These are phyloP conservation scores for Speoplatyrhinus poulsoni DNA, from an alignment of 2,113 vertebrate species.

Conservation along the genomic window DNA sequence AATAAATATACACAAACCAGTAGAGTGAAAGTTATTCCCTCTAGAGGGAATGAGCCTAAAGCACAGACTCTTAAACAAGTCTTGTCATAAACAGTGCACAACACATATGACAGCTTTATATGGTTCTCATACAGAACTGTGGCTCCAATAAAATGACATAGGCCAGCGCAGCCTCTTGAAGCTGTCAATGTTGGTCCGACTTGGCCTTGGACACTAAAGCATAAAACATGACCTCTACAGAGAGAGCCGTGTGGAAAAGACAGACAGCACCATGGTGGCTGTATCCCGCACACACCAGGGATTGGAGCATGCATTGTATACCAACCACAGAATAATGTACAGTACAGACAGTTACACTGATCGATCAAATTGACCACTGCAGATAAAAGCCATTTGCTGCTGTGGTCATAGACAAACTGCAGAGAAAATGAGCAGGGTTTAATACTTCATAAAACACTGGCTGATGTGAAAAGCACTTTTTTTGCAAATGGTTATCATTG, in stretches of 20 bases:
- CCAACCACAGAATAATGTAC: slow-evolving; percentile 53
- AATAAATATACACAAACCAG: slow-evolving; percentile 60
- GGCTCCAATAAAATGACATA: slow-evolving; percentile 39
- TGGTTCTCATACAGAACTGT: slow-evolving; percentile 45
- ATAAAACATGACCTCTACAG: slow-evolving; percentile 41
- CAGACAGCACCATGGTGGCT: slow-evolving; percentile 8
- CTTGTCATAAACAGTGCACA: slow-evolving; percentile 52
- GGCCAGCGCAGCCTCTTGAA: slow-evolving; percentile 25
- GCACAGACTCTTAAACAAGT: slow-evolving; percentile 58
- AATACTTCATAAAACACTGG: slow-evolving; percentile 45
- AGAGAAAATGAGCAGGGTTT: slow-evolving; percentile 24
- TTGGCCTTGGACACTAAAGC: not conserved
- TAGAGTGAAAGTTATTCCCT: slow-evolving; percentile 54
- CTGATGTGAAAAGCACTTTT: slow-evolving; percentile 53
- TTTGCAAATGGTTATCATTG: slow-evolving; percentile 37
- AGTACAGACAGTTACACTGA: slow-evolving; percentile 56
- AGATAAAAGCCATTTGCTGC: slow-evolving; percentile 48
- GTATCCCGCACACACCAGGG: not conserved
- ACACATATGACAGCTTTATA: slow-evolving; percentile 48
- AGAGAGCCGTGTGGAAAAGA: slow-evolving; percentile 41
- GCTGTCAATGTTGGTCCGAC: slow-evolving; percentile 41
- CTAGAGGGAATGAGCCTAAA: slow-evolving; percentile 53
- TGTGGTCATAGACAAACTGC: slow-evolving; percentile 31
- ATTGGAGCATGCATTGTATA: slow-evolving; percentile 62
- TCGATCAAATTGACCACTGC: slow-evolving; percentile 48